Base-by-base conservation (phyloP, 2,888 invertebrate genomes). In the Erebia epiphron region DNA sequence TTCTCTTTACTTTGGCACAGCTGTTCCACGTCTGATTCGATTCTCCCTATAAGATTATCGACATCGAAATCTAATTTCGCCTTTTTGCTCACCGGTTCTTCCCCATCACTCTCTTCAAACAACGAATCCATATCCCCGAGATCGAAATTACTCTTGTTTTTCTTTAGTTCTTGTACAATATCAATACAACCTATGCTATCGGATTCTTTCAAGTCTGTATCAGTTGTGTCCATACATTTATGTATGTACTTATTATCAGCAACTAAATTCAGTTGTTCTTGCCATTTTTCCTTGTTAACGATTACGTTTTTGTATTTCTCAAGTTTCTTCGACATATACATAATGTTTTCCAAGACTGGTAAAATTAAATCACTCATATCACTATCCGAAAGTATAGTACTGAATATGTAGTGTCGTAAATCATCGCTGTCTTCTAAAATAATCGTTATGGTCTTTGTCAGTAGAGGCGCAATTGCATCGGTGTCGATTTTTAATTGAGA, bases 1-100 rank as follows among this genome's bases (percentile, higher is more conserved):
- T 85, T 83, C 60, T 85, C 83, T 76, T 86, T 87, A 41, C 83
- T 74, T 69, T 80, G 79, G 74, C 79, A 77, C 2, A 93, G 79
- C 57, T 79, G 73, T 21, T 75, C 69, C 2, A 81, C 77, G 68
- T 88, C 85, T 5, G 76, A 79, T 80, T 92, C 91, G 65, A 93
- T 74, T 58, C 80, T 82, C 10, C 72, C 72, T 54, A 93, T 79
- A 58, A 90, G 80, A 57, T 73, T 76, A 72, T 85, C 86, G 1
- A 78, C 75, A 68, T 84, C 79, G 0, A 65, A 67, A 63, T 85
- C 81, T 1, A 86, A 70, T 81, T 90, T 92, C 1, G 79, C 75
- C 79, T 85, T 88, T 77, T 93, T 92, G 72, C 81, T 80, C 0
- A 78, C 80, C 1, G 92, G 90, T 65, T 90, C 87, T 7, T 76